A percentile compares a stretch with the other conserved stretches of the same genome.
phyloP scores from a whole-genome alignment of 2,888 invertebrate genomes.

The Notodonta ziczac region DNA sequence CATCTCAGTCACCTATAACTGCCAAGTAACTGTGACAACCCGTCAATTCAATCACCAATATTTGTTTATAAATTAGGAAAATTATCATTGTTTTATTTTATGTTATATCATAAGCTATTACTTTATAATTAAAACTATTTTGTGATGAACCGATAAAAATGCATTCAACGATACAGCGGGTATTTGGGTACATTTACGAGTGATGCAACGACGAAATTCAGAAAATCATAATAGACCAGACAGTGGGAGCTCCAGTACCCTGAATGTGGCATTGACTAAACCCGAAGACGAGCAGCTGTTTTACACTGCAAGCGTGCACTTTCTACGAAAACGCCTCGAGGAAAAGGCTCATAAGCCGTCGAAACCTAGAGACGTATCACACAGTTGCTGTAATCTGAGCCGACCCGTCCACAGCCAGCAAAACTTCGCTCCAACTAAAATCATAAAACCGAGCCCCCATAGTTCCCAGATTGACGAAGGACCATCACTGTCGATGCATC shows the following conservation, averaged over 20 bases:
- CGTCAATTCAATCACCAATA: slow-evolving; percentile 23
- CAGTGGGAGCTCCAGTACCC: slow-evolving; percentile 28
- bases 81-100: slow-evolving; percentile 29
- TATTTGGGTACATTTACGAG: slow-evolving; percentile 38
- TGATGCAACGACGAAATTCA: slow-evolving; percentile 55
- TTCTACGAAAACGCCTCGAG: slow-evolving; percentile 65
- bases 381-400: slow-evolving; percentile 58
- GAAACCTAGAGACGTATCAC: slow-evolving; percentile 40
- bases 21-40: slow-evolving; percentile 17
- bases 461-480: slow-evolving; percentile 15
- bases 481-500: slow-evolving; percentile 61
- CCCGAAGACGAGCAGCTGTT: slow-evolving; percentile 63
- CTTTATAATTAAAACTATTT: slow-evolving; percentile 16
- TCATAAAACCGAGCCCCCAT: slow-evolving; percentile 16
- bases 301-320: slow-evolving; percentile 71
- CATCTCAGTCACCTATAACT: too few relatives aligned
- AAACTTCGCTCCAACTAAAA: slow-evolving; percentile 14
- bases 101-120: slow-evolving; percentile 16
- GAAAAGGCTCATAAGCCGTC: slow-evolving; percentile 48
- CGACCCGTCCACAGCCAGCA: slow-evolving; percentile 12
- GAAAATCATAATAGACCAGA: slow-evolving; percentile 29
- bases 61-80: slow-evolving; percentile 20
- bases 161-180: slow-evolving; percentile 37
- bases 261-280: slow-evolving; percentile 41
- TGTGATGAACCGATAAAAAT: slow-evolving; percentile 46